phyloP scores from a whole-genome alignment of 2,797 vertebrate species.

The Galaxias olidus region DNA sequence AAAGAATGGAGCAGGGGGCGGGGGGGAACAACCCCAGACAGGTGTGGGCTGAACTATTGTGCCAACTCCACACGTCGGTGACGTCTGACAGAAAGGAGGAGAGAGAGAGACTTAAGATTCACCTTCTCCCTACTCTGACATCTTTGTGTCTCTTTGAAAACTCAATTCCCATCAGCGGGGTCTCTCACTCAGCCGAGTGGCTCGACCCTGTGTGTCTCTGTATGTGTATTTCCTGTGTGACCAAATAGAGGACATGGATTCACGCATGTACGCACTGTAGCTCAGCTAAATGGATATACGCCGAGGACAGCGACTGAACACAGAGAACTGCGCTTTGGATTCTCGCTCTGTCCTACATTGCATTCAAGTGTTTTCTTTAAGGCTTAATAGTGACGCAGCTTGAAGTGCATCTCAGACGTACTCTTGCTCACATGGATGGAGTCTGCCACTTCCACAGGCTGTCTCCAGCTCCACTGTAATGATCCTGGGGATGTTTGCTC shows the following conservation, averaged over 20 bases:
- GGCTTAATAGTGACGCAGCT: background rate
- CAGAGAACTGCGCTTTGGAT: no score
- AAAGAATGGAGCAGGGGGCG: slow-evolving; percentile 45
- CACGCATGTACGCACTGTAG: no score
- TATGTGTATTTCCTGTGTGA: background rate
- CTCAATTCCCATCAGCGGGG: slow-evolving; percentile 5
- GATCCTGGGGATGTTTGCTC: slow-evolving; percentile 65
- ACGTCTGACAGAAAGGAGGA: slow-evolving; percentile 56
- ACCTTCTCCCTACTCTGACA: slow-evolving; percentile 53
- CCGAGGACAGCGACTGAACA: no score
- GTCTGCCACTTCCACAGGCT: background rate
- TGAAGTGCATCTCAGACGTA: background rate
- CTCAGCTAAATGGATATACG: no score
- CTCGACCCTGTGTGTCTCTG: background rate
- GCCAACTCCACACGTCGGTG: slow-evolving; percentile 49
- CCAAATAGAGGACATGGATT: no score
- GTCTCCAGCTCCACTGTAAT: slow-evolving; percentile 47
- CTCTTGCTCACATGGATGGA: background rate
- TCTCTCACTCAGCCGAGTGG: background rate
- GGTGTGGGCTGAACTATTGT: slow-evolving; percentile 56
- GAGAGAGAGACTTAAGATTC: slow-evolving; percentile 47
- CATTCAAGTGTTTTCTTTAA: no score
- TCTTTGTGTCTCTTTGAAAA: slow-evolving; percentile 23
- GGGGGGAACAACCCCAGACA: slow-evolving; percentile 44
- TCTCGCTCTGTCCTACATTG: no score